These are phyloP conservation scores for Lissocephala sabroskyi DNA, from an alignment of 2,888 invertebrate genomes.

Conservation along the genomic window DNA sequence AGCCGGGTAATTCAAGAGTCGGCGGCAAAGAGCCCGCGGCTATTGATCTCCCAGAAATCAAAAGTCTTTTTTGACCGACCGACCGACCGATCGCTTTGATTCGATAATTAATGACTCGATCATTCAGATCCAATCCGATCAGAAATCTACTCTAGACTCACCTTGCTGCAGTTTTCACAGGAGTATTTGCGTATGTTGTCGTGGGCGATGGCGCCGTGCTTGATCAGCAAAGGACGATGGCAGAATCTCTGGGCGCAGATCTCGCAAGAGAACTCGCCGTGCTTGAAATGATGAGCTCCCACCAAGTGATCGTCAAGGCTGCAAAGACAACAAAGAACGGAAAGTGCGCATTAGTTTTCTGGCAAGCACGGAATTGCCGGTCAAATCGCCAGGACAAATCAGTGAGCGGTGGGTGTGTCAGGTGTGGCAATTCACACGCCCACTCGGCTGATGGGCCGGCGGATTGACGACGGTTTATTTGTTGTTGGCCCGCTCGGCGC, in stretches of 20 bases:
- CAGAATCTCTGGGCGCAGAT: constrained; percentile 88
- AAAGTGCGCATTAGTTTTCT: too few relatives aligned
- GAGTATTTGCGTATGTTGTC: constrained; percentile 89
- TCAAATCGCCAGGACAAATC: neutral
- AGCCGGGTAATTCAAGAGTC: neutral
- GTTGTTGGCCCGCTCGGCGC: constrained; percentile 32
- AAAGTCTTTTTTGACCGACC: constrained; percentile 68
- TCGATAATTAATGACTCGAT: constrained; percentile 60
- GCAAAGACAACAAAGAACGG: too few relatives aligned
- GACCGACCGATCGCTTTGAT: constrained; percentile 32
- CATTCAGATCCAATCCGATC: constrained; percentile 22
- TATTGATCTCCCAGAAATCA: constrained; percentile 68
- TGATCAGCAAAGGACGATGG: constrained; percentile 84
- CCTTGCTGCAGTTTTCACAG: constrained; percentile 94
- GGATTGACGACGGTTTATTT: constrained; percentile 34
- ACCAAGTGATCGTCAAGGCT: constrained; percentile 90
- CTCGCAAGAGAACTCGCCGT: constrained; percentile 86
- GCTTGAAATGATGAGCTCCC: constrained; percentile 83
- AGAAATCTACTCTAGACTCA: constrained; percentile 70
- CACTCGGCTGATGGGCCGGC: neutral
- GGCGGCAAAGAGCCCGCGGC: constrained; percentile 42
- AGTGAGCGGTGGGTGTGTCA: constrained; percentile 25
- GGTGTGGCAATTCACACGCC: constrained; percentile 66
- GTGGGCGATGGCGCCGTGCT: constrained; percentile 87
- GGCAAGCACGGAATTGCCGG: too few relatives aligned